A percentile compares a stretch with the other conserved stretches of the same genome.
Conservation (phyloP, 2,797 vertebrate genomes). For the Brachymystax lenok region DNA sequence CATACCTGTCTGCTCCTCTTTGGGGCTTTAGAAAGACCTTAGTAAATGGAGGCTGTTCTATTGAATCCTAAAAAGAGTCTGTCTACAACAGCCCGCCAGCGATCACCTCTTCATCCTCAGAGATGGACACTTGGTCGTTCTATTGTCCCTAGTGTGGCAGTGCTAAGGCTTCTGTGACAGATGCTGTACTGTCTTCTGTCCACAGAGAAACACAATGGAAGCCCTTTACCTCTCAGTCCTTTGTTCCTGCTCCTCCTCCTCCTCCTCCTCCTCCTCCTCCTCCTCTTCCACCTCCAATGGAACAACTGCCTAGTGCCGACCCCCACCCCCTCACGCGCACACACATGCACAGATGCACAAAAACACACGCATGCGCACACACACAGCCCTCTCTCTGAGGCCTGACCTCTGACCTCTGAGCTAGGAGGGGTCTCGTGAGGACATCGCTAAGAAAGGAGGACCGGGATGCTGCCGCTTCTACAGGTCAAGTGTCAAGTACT, state of each 20-base stretch:
- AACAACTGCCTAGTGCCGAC: not conserved
- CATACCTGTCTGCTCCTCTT: constrained; percentile 29
- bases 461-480: constrained; percentile 21
- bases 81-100: not conserved
- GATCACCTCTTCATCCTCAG: not conserved
- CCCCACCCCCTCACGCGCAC: constrained; percentile 12
- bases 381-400: not conserved
- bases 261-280: not conserved
- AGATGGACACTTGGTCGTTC: constrained; percentile 26
- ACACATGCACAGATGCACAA: constrained; percentile 14
- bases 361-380: constrained; percentile 8
- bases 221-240: constrained; percentile 29
- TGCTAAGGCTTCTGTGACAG: constrained; percentile 38
- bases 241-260: constrained; percentile 11
- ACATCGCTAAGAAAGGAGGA: constrained; percentile 28
- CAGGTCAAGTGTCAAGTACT: constrained; percentile 50
- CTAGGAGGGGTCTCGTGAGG: constrained; percentile 49
- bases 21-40: constrained; percentile 31
- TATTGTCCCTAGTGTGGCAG: constrained; percentile 35
- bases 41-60: constrained; percentile 40
- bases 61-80: constrained; percentile 22
- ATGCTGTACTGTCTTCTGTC: constrained; percentile 45
- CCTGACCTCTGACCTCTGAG: constrained; percentile 57
- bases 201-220: constrained; percentile 47
- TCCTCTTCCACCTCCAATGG: constrained; percentile 5